Evolutionary conservation across 2,888 invertebrate genomes (phyloP).

Genomic region (Scotopteryx bipunctaria): DNA sequence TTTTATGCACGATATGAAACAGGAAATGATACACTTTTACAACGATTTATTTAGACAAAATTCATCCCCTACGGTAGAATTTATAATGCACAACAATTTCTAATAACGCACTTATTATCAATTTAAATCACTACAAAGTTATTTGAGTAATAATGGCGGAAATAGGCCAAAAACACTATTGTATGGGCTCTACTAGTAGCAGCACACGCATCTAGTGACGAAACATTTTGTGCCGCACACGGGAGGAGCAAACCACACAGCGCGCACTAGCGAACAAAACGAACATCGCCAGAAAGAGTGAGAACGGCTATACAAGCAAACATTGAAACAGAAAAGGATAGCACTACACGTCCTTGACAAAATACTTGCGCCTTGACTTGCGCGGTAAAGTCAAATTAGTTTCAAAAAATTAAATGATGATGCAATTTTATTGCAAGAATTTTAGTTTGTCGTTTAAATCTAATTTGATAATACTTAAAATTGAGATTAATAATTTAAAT

Average conservation of each 20-base stretch:
- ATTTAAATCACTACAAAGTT: conserved; percentile 56
- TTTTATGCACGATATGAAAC: conserved; percentile 71
- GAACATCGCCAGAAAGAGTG: conserved; percentile 31
- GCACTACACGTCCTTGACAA: conserved; percentile 60
- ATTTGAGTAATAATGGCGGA: conserved; percentile 77
- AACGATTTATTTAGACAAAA: conserved; percentile 50
- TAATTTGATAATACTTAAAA: too few relatives aligned
- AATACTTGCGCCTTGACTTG: conserved; percentile 70
- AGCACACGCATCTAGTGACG: conserved; percentile 69
- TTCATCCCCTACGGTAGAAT: conserved; percentile 13
- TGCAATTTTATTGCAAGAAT: conserved; percentile 18
- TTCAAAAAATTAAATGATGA: conserved; percentile 33
- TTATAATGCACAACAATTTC: conserved; percentile 19
- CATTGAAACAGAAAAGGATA: conserved; percentile 62
- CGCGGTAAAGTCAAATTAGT: conserved; percentile 78
- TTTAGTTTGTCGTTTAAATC: too few relatives aligned
- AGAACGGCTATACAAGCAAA: conserved; percentile 41
- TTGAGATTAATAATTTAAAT: too few relatives aligned
- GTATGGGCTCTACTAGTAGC: conserved; percentile 61
- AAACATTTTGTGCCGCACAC: conserved; percentile 63
- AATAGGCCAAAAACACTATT: conserved; percentile 71
- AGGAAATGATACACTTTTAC: conserved; percentile 76
- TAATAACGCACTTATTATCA: conserved; percentile 29
- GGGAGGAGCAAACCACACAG: conserved; percentile 41
- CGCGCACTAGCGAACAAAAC: conserved; percentile 14